These are phyloP conservation scores for Melanotaenia maccullochi DNA, from an alignment of 2,797 vertebrate genomes.

Conservation along the genomic window DNA sequence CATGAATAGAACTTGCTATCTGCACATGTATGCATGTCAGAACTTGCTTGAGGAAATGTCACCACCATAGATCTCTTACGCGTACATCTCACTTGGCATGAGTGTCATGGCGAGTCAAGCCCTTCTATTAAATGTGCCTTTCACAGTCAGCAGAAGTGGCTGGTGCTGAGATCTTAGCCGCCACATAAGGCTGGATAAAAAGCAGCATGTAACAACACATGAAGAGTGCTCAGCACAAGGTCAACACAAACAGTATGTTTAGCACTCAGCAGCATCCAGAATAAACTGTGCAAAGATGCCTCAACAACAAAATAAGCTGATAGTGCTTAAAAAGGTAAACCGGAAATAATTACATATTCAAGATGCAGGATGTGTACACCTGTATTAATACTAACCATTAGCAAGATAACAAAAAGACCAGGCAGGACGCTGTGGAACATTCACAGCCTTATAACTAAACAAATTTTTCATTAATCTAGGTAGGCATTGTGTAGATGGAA, in stretches of 20 bases:
- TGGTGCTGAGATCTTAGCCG: constrained; percentile 19
- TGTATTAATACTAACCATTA: neutral
- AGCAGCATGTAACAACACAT: constrained; percentile 17
- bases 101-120: constrained; percentile 31
- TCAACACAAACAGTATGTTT: constrained; percentile 27
- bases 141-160: constrained; percentile 36
- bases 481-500: constrained; percentile 15
- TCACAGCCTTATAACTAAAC: constrained; percentile 15
- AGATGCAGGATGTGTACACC: constrained; percentile 13
- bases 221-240: constrained; percentile 21
- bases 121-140: constrained; percentile 30
- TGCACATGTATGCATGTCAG: constrained; percentile 33
- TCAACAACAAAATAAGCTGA: constrained; percentile 6
- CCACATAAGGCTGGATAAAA: constrained; percentile 23
- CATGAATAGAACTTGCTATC: constrained; percentile 24
- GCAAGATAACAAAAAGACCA: constrained; percentile 15
- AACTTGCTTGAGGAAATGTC: constrained; percentile 41
- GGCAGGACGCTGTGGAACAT: constrained; percentile 19
- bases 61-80: constrained; percentile 41
- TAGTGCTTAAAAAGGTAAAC: no score
- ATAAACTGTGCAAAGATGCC: neutral
- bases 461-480: constrained; percentile 33
- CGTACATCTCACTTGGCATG: constrained; percentile 30
- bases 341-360: constrained; percentile 3
- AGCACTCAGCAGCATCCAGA: constrained; percentile 5